Percentiles rank a stretch among this genome's conserved stretches.
phyloP scores from a whole-genome alignment of 2,113 vertebrate species.

The Chroicocephalus ridibundus region DNA sequence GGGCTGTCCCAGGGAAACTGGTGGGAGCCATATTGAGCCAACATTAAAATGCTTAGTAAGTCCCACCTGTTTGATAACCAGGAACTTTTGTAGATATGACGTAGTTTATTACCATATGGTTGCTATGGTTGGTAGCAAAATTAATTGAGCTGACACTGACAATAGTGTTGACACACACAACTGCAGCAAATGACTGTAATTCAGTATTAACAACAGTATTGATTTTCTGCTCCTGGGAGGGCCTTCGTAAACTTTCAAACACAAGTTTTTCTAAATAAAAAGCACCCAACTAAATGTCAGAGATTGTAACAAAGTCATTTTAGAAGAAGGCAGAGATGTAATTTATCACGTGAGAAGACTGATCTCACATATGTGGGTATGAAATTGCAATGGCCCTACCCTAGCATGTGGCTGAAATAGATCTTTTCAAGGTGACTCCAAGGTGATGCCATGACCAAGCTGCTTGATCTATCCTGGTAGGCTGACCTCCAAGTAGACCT shows the following conservation, averaged over 20 bases:
- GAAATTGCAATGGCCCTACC: accelerated
- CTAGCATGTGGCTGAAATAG: accelerated
- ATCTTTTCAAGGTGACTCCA: neutral
- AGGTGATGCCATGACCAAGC: neutral
- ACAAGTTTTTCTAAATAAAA: neutral
- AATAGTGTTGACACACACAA: neutral
- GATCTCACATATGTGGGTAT: accelerated
- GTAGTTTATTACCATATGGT: conserved; percentile 2
- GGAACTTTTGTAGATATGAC: neutral
- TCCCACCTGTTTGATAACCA: neutral
- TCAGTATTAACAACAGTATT: neutral
- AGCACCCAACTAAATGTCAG: neutral
- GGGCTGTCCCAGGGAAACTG: accelerated
- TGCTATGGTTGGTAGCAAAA: conserved; percentile 5
- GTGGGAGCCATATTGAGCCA: neutral
- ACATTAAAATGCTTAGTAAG: neutral
- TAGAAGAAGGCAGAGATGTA: neutral
- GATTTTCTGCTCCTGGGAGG: neutral
- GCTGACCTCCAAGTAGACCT: neutral
- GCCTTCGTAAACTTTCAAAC: neutral
- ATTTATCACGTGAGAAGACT: neutral
- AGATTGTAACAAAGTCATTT: neutral
- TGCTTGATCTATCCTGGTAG: neutral
- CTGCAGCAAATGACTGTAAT: neutral
- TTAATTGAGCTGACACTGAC: neutral